Evolutionary conservation across 2,888 invertebrate genomes (phyloP).

Genomic region (Xestia ashworthii): DNA sequence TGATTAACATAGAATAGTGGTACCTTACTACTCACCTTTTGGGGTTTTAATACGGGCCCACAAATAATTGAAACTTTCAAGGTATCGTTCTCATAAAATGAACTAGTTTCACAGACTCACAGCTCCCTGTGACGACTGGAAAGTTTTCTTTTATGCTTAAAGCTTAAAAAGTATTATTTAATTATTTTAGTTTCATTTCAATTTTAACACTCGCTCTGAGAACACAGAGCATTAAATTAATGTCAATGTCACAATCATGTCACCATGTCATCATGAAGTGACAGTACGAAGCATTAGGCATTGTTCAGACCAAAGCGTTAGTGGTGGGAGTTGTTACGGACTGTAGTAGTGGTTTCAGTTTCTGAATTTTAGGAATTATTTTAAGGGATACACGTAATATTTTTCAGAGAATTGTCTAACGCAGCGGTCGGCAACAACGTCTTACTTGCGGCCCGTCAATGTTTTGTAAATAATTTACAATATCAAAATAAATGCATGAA

Average conservation of each 20-base stretch:
- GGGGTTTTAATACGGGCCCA: slow-evolving; percentile 85
- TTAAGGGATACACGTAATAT: too few species aligned
- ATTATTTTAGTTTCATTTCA: slow-evolving; percentile 36
- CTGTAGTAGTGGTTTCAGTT: background rate
- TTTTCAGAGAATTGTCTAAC: too few species aligned
- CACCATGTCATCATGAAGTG: background rate
- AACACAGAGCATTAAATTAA: slow-evolving; percentile 1
- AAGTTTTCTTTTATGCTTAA: background rate
- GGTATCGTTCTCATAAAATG: slow-evolving; percentile 41
- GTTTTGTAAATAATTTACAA: too few species aligned
- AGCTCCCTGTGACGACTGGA: slow-evolving; percentile 55
- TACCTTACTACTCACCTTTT: slow-evolving; percentile 75
- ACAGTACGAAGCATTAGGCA: background rate
- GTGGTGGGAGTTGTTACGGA: background rate
- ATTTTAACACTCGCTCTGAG: background rate
- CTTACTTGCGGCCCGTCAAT: too few species aligned
- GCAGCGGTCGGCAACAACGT: too few species aligned
- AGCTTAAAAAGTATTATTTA: background rate
- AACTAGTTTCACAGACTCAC: slow-evolving; percentile 53
- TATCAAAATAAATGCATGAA: too few species aligned
- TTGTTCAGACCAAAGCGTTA: background rate
- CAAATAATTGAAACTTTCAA: slow-evolving; percentile 83
- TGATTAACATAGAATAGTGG: background rate
- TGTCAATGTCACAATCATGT: slow-evolving; percentile 30
- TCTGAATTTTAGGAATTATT: too few species aligned